Conservation (phyloP, 2,113 vertebrate genomes). For the Neolamprologus caudopunctatus region DNA sequence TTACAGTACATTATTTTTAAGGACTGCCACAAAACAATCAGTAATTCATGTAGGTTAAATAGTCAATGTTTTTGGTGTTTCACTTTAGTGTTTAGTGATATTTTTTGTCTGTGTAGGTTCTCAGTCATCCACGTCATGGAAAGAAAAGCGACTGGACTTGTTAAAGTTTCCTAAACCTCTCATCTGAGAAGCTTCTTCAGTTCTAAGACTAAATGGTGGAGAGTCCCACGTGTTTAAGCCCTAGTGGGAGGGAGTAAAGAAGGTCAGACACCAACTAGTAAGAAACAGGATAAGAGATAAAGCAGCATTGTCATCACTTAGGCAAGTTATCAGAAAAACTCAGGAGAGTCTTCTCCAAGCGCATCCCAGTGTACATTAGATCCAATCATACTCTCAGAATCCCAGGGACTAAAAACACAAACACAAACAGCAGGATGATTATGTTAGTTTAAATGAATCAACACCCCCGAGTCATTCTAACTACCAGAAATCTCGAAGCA, state of each 20-base stretch:
- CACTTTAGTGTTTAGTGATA: background rate
- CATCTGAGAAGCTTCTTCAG: background rate
- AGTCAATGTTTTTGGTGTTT: accelerated
- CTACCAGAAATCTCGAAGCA: too few species aligned
- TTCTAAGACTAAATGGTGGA: background rate
- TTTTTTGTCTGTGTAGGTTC: background rate
- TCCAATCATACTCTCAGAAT: background rate
- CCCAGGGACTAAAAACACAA: background rate
- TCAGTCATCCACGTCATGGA: background rate
- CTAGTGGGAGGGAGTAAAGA: background rate
- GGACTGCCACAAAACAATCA: background rate
- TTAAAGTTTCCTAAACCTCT: background rate
- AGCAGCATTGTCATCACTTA: background rate
- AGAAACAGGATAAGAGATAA: background rate
- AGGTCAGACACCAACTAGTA: background rate
- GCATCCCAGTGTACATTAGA: background rate
- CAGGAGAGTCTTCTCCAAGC: background rate
- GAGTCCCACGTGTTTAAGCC: background rate
- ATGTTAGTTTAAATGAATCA: too few species aligned
- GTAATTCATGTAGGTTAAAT: background rate
- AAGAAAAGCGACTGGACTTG: background rate
- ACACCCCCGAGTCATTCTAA: too few species aligned
- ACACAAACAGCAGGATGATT: background rate
- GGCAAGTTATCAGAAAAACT: background rate
- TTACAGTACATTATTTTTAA: background rate